Base-by-base conservation (phyloP, 1,140 invertebrate genomes). In the Saxidomus purpurata region DNA sequence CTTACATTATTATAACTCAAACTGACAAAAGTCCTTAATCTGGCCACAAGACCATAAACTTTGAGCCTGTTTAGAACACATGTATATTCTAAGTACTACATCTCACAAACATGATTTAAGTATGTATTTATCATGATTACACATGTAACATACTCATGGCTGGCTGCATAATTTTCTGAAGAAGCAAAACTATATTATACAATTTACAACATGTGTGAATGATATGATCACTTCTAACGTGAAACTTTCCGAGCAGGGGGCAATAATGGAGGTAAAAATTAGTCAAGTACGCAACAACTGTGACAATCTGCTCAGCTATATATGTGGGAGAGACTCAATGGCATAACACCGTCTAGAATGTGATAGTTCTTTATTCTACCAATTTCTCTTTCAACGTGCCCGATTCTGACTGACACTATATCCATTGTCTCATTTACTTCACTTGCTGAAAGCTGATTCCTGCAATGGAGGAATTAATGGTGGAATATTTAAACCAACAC, bases 331-430 rank as follows among this genome's bases (percentile, higher is more conserved):
- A 77, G 25, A 77, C 74, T 77, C 31, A 77, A 77, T 1, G 40
- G 40, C 36, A 77, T 43, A 28, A 77, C 74, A 38, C 74, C 74
- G 47, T 77, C 74, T 2, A 84, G 31, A 15, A 89, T 84, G 6
- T 89, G 43, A 82, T 85, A 91, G 31, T 59, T 80, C 47, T 89
- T 91, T 25, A 89, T 43, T 6, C 86, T 47, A 31, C 89, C 91
- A 86, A 94, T 94, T 4, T 89, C 91, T 59, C 93, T 86, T 92
- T 94, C 94, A 17, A 95, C 93, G 90, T 95, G 94, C 15, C n/a
- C n/a, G n/a, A 94, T 94, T 69, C 94, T 63, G 15, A 92, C 87
- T 17, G 85, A 47, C 25, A 92, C 93, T 40, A 95, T 94, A 63
- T 90, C 67, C 52, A 90, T 81, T 40, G 93, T 93, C 36, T 89